phyloP scores from a whole-genome alignment of 2,797 vertebrate genomes.

The Pseudomugil gertrudae region DNA sequence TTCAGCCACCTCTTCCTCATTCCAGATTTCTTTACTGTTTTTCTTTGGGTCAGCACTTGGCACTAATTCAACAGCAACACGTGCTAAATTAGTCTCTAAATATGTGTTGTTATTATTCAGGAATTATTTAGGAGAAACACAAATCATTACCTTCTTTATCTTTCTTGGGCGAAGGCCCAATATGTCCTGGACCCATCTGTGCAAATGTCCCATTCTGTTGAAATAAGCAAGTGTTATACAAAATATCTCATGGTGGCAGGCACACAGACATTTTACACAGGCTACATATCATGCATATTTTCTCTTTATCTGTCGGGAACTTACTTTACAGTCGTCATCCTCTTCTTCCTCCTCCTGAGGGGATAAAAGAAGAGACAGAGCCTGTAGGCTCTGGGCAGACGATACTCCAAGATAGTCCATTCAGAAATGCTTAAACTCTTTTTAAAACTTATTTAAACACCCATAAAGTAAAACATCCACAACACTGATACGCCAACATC shows the following conservation, averaged over 20 bases:
- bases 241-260: neutral
- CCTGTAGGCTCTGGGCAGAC: slow-evolving; percentile 56
- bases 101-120: neutral
- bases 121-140: neutral
- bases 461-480: neutral
- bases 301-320: neutral
- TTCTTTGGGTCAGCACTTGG: slow-evolving; percentile 36
- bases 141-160: slow-evolving; percentile 48
- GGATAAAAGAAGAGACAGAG: slow-evolving; percentile 72
- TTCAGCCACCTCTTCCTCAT: slow-evolving; percentile 78
- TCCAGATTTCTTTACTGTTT: slow-evolving; percentile 78
- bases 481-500: neutral
- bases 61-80: slow-evolving; percentile 30
- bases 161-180: slow-evolving; percentile 57
- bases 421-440: neutral
- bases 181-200: slow-evolving; percentile 69
- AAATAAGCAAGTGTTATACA: neutral
- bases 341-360: slow-evolving; percentile 49
- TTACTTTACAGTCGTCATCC: slow-evolving; percentile 60
- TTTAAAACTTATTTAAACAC: neutral
- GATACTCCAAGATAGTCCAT: slow-evolving; percentile 67
- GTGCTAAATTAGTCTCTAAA: neutral
- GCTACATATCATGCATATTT: neutral
- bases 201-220: slow-evolving; percentile 51
- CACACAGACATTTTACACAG: neutral